A percentile compares a stretch with the other conserved stretches of the same genome.
Evolutionary conservation across 2,888 invertebrate species (phyloP).

Genomic region (Lasioglossum morio): DNA sequence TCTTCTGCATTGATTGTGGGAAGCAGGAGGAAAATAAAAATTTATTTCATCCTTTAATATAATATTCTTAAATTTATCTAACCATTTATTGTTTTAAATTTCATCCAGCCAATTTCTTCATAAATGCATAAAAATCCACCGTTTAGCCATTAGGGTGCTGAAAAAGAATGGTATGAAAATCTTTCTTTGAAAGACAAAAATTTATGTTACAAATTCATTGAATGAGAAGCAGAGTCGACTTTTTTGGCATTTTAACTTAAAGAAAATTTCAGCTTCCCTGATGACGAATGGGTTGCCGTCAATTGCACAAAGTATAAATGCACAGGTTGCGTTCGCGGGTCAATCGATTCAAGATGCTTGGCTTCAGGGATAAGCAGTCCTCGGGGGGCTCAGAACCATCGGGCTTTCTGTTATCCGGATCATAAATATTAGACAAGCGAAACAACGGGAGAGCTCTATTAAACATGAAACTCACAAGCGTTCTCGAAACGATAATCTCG

Average conservation of each 20-base stretch:
- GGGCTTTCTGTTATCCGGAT: slow-evolving; percentile 10
- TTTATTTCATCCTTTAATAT: too few species aligned
- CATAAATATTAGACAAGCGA: slow-evolving; percentile 40
- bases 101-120: too few species aligned
- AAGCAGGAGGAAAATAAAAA: too few species aligned
- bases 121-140: too few species aligned
- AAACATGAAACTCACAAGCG: slow-evolving; percentile 27
- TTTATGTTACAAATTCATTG: not conserved
- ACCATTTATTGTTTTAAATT: too few species aligned
- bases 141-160: too few species aligned
- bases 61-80: too few species aligned
- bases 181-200: too few species aligned
- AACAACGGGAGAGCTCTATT: slow-evolving; percentile 26
- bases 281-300: not conserved
- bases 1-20: too few species aligned
- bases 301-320: not conserved
- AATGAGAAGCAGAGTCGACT: not conserved
- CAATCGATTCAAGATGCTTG: not conserved
- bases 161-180: not conserved
- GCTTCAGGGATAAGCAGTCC: not conserved
- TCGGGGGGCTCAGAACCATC: slow-evolving; percentile 2
- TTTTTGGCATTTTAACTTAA: too few species aligned
- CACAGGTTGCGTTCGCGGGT: not conserved
- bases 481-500: slow-evolving; percentile 52
- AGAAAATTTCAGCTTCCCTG: not conserved